Conservation (phyloP, 2,797 vertebrate genomes). For the Lepilemur septentrionalis region DNA sequence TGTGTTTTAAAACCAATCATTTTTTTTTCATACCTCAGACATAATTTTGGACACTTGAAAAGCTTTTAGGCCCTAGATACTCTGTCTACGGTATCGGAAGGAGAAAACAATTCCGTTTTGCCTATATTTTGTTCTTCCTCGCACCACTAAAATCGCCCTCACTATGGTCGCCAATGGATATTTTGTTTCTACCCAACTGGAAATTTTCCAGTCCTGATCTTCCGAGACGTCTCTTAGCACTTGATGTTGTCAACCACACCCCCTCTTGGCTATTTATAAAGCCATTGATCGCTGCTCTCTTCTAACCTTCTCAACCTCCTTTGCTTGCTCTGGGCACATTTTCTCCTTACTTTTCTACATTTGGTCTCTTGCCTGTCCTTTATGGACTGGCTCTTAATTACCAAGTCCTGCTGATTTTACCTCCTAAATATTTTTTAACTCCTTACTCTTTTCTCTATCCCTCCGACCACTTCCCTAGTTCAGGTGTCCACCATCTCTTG, state of each 20-base stretch:
- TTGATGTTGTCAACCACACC: not conserved
- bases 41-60: conserved; percentile 27
- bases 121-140: not conserved
- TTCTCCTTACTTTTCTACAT: not conserved
- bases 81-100: not conserved
- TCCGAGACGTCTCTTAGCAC: not conserved
- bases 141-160: not conserved
- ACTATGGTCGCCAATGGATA: not conserved
- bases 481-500: not conserved
- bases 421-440: not conserved
- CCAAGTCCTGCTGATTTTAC: not conserved
- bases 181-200: not conserved
- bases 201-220: not conserved
- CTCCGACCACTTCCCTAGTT: not conserved
- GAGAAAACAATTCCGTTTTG: not conserved
- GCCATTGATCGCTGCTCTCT: not conserved
- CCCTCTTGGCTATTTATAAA: not conserved
- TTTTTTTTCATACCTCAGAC: conserved; percentile 4
- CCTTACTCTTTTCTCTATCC: not conserved
- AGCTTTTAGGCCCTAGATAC: not conserved
- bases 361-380: not conserved
- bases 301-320: not conserved
- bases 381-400: not conserved
- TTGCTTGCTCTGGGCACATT: not conserved
- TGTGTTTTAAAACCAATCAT: conserved; percentile 28